Evolutionary conservation across 2,888 invertebrate genomes (phyloP), one percentile per base, ranked within the genome.

Genomic region (Phrixothrix hirtus): DNA sequence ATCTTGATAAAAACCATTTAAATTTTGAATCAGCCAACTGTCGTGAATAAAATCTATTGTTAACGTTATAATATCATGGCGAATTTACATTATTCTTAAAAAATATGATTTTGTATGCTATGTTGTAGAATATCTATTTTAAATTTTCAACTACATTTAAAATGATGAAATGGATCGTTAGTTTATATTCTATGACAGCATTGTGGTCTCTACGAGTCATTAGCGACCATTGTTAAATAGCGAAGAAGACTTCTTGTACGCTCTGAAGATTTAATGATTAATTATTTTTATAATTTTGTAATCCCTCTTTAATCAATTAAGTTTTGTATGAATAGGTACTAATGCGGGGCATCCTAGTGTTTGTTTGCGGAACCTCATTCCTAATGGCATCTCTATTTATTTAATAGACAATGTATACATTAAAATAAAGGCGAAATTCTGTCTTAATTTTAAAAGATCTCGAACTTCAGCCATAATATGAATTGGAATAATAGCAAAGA

Each of bases 141-240:
- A 41, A 51, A 21, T 46, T 39, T 41, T 35, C 43, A 12, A 10
- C 37, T 25, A 27, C 36, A 55, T 58, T 61, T 67, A 66, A 66
- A 67, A 67, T 69, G 70, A 74, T 74, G 72, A 74, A 72, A 73
- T 63, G 73, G 70, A 71, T 74, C 74, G 72, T 74, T 74, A 73
- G 72, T 70, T 72, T 67, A 66, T 70, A 71, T 72, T 72, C 71
- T 72, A 65, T 67, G 68, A 63, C 63, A 64, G 68, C 71, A 70
- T 69, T 71, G 70, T 71, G 70, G 71, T 59, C 64, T 68, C 61
- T 68, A 70, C 70, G 70, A 71, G 65, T 71, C 72, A 73, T 73
- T 73, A 73, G 68, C 67, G 65, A 50, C 58, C 65, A 72, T 73
- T 73, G 72, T 73, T 57, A 55, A 36, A 57, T 62, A 62, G 65